Evolutionary conservation across 2,113 vertebrate genomes (phyloP).

Genomic region (Suncus etruscus): DNA sequence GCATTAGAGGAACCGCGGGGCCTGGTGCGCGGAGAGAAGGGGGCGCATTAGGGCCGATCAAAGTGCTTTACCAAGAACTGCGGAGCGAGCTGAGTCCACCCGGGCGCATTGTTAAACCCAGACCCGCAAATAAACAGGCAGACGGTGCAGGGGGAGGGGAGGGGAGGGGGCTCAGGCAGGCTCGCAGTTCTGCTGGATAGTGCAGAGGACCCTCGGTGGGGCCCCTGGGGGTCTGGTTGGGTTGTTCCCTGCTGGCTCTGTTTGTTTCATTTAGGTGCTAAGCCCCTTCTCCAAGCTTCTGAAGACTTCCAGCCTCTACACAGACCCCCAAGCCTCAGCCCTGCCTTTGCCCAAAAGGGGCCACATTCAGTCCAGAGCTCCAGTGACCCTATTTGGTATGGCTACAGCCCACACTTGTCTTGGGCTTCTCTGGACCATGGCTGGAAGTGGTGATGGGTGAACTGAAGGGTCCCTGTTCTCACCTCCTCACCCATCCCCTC

Average conservation of each 20-base stretch:
- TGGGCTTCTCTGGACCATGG: too few relatives aligned
- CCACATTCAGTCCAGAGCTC: too few relatives aligned
- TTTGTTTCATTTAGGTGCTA: neutral
- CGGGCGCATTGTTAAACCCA: conserved; percentile 84
- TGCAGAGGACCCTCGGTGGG: too few relatives aligned
- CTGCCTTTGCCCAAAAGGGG: too few relatives aligned
- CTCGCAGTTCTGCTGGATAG: too few relatives aligned
- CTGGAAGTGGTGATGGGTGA: neutral
- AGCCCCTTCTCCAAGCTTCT: neutral
- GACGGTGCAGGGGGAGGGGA: neutral
- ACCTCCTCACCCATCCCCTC: too few relatives aligned
- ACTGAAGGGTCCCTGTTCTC: too few relatives aligned
- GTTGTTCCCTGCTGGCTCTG: too few relatives aligned
- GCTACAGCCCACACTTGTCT: too few relatives aligned
- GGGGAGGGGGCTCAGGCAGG: neutral
- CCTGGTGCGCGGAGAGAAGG: conserved; percentile 87
- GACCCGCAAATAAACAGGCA: conserved; percentile 83
- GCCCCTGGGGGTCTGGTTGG: too few relatives aligned
- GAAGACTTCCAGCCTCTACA: neutral
- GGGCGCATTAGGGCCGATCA: conserved; percentile 91
- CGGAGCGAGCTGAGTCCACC: conserved; percentile 84
- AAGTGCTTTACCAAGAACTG: conserved; percentile 92
- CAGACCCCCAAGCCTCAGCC: neutral
- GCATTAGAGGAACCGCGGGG: conserved; percentile 91
- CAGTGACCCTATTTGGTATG: too few relatives aligned